Base-by-base conservation (phyloP, 53 echinoderm and acorn worm genomes). In the Hippasteria phrygiana region DNA sequence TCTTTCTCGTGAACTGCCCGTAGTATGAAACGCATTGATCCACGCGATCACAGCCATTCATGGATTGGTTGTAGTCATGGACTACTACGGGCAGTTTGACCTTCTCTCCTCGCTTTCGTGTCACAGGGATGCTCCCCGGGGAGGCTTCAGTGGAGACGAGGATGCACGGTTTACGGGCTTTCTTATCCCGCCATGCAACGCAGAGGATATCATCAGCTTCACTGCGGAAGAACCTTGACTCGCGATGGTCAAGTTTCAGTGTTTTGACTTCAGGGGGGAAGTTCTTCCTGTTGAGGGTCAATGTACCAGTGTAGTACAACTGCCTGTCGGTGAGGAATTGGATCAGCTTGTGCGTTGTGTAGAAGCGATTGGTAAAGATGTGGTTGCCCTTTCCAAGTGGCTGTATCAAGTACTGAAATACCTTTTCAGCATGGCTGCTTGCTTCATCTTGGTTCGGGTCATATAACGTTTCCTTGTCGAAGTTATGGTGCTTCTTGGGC, bases 1-100 rank as follows among this genome's bases (percentile, higher is more conserved):
- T 90, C 70, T 80, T 89, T 16, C 56, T 46, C 26, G 47, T 69
- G 71, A 89, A 80, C 55, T 89, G 89, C 18, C 89, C 89, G 65
- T 89, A 89, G 80, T 89, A 80, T 22, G 89, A 80, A 26, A 80
- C 72, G 26, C 31, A 13, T 45, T 89, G 89, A 27, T 87, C 74
- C 20, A 74, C 41, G 38, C 38, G 87, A 74, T 87, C 74, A 74
- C 87, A 87, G 32, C 87, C 89, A 67, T 89, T 89, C 80, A 89
- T 71, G 13, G 69, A 89, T 17, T 45, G 10, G 55, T 71, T 89
- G 55, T 78, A 80, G 17, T 80, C 81, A 2, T 89, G 53, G 27
- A 89, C 12, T 12, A 89, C 89, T 11, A 28, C 71, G 13, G 89
- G 89, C 51, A 69, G n/a, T n/a, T n/a, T n/a, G n/a, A n/a, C n/a